Conservation (phyloP, 2,888 invertebrate genomes). For the Carcina quercana region DNA sequence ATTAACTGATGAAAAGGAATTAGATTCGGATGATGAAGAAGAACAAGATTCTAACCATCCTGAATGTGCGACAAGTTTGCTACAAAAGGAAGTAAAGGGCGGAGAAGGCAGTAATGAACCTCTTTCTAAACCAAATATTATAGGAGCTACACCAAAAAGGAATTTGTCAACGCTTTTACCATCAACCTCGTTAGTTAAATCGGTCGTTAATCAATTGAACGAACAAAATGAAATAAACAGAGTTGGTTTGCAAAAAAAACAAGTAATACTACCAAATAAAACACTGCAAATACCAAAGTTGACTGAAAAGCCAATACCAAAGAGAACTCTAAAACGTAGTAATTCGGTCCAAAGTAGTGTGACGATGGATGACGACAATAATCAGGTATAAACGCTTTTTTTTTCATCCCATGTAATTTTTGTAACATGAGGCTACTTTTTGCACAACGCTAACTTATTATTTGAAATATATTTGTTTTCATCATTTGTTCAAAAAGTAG, state of each 20-base stretch:
- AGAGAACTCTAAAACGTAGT: slow-evolving; percentile 56
- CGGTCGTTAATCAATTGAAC: slow-evolving; percentile 56
- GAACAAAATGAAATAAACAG: slow-evolving; percentile 49
- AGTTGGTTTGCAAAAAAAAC: slow-evolving; percentile 55
- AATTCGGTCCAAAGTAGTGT: slow-evolving; percentile 59
- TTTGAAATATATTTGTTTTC: slow-evolving; percentile 18
- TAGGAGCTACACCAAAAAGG: slow-evolving; percentile 61
- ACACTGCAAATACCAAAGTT: slow-evolving; percentile 69
- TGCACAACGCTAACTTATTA: no score
- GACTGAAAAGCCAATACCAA: slow-evolving; percentile 64
- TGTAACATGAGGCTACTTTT: no score
- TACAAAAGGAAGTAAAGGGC: no score
- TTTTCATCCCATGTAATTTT: no score
- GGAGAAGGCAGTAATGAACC: no score
- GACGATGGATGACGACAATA: slow-evolving; percentile 42
- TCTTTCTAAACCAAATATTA: slow-evolving; percentile 54
- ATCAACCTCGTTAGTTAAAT: slow-evolving; percentile 61
- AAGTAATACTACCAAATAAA: slow-evolving; percentile 61
- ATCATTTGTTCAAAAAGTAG: no score
- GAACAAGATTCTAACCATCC: no score
- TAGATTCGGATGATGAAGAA: slow-evolving; percentile 21
- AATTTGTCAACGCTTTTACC: slow-evolving; percentile 45
- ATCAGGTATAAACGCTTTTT: slow-evolving; percentile 63
- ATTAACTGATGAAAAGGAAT: slow-evolving; percentile 20
- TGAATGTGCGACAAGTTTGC: no score